A percentile compares a stretch with the other conserved stretches of the same genome.
Evolutionary conservation across 2,888 invertebrate species (phyloP).

Genomic region (Anoplius nigerrimus): DNA sequence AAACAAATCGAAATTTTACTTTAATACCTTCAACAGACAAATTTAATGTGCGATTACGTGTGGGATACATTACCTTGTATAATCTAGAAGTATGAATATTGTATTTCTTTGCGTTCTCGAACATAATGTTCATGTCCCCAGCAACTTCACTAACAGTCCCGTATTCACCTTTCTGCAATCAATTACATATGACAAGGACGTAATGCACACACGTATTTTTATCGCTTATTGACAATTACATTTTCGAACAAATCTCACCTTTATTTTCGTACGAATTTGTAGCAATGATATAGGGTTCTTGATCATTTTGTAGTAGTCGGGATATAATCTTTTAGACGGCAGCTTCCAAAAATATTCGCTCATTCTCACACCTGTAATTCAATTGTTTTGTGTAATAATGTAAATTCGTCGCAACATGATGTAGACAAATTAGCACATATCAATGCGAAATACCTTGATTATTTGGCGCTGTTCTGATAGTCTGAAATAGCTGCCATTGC

Average conservation of each 20-base stretch:
- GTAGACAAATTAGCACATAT: neutral
- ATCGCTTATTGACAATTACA: neutral
- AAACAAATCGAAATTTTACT: slow-evolving; percentile 20
- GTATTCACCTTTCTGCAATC: slow-evolving; percentile 83
- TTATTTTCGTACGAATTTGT: slow-evolving; percentile 91
- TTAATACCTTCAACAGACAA: slow-evolving; percentile 17
- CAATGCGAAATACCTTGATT: slow-evolving; percentile 71
- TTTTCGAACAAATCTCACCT: slow-evolving; percentile 68
- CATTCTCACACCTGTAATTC: slow-evolving; percentile 82
- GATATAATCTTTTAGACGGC: slow-evolving; percentile 93
- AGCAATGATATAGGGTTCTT: slow-evolving; percentile 95
- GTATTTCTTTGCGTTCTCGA: slow-evolving; percentile 96
- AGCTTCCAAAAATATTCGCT: slow-evolving; percentile 95
- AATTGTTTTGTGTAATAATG: slow-evolving; percentile 1
- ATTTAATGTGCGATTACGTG: neutral
- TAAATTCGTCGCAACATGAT: neutral
- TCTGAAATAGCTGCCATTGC: slow-evolving; percentile 93
- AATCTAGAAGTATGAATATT: slow-evolving; percentile 88
- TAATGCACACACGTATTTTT: slow-evolving; percentile 1
- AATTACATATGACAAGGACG: slow-evolving; percentile 11
- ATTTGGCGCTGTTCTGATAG: slow-evolving; percentile 82
- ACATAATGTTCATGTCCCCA: slow-evolving; percentile 95
- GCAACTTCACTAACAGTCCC: slow-evolving; percentile 92
- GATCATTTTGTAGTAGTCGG: slow-evolving; percentile 98
- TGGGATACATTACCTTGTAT: slow-evolving; percentile 80